Base-by-base conservation (phyloP, 2,113 vertebrate genomes). In the Psammodynastes pulverulentus region DNA sequence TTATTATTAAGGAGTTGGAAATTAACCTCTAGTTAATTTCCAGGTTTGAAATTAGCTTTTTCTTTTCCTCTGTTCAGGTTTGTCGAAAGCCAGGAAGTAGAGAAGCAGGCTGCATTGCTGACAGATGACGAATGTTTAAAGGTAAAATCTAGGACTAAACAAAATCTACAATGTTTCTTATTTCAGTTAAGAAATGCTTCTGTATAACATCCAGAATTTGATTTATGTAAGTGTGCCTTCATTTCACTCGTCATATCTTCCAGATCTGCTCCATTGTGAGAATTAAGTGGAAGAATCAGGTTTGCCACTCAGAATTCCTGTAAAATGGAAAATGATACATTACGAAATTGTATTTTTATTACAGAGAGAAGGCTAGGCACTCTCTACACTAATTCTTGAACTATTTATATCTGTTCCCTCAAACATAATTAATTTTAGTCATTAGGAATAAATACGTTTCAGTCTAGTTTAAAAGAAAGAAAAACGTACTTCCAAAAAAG, bases 121-220 rank as follows among this genome's bases (percentile, higher is more conserved):
- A 99, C 98, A 0, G 95, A 95, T 93, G 98, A 99, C 46, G 89
- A 21, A 89, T 96, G 96, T 96, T 97, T 99, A 95, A 99, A 99
- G 98, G 99, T 99, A 98, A 94, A 87, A 86, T 48, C 72, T 93
- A 23, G 84, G 29, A 46, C 91, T 24, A 58, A 86, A 58, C 49
- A 43, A 79, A 2, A 19, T 91, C 15, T 24, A 90, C 46, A 86
- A 17, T 45, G 92, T 26, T 92, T 88, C 48, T 6, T 72, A 19
- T 89, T 89, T n/a, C 46, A 51, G 21, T 17, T 26, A 90, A 52
- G 10, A 48, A 89, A 52, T 52, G 15, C 52, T 84, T 53, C 62
- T 90, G 6, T 51, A 12, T 39, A 79, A 39, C 17, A 21, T 43
- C 89, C 58, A 24, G 46, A 17, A n/a, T 24, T 39, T 48, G 23